Evolutionary conservation across 2,113 vertebrate species (phyloP).

Genomic region (Bubo bubo): DNA sequence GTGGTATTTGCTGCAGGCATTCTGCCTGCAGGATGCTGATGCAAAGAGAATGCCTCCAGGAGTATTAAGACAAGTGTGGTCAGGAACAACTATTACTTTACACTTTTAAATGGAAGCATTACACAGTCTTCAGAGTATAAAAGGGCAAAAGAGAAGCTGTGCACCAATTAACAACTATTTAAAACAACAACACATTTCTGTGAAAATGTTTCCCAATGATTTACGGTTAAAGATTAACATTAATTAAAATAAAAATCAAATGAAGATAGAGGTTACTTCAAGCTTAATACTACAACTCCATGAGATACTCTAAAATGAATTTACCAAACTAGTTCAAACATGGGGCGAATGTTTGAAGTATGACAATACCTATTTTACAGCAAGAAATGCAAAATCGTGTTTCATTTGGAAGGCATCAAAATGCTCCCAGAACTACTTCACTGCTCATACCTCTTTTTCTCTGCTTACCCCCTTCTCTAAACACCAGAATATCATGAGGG

Average conservation of each 20-base stretch:
- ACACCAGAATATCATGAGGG: neutral
- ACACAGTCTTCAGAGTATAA: neutral
- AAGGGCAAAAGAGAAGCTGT: neutral
- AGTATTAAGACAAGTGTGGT: neutral
- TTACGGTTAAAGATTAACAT: neutral
- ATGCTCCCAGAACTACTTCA: neutral
- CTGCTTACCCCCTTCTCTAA: rapidly evolving
- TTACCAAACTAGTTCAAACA: neutral
- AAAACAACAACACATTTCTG: neutral
- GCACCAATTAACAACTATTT: neutral
- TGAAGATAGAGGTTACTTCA: neutral
- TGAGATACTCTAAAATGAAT: neutral
- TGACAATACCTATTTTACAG: neutral
- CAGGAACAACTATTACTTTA: neutral
- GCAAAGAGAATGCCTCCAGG: neutral
- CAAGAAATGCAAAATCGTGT: neutral
- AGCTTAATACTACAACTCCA: neutral
- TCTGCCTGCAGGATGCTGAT: neutral
- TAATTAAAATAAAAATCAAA: neutral
- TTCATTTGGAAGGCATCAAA: neutral
- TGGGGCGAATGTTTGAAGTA: neutral
- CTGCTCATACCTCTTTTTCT: neutral
- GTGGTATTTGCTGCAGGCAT: neutral
- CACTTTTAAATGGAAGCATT: neutral
- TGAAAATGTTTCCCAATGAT: neutral